Percentiles rank a stretch among this genome's conserved stretches.
These are phyloP conservation scores for Hyphantria cunea DNA, from an alignment of 1,140 invertebrate genomes.

Conservation along the genomic window DNA sequence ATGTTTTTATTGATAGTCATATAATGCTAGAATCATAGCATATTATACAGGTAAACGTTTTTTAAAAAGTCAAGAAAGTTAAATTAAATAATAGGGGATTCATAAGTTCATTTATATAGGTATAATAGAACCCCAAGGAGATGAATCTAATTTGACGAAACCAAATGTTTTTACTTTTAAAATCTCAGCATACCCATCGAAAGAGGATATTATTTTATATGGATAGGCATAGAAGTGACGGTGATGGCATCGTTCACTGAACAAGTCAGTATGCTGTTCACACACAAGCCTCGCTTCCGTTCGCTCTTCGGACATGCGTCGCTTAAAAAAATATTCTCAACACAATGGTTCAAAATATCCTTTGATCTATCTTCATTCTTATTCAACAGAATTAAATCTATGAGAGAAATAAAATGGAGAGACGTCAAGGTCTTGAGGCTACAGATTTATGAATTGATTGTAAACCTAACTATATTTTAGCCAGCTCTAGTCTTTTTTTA, in stretches of 20 bases:
- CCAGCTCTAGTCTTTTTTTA: too few relatives aligned
- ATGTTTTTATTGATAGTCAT: too few relatives aligned
- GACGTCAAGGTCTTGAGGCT: constrained; percentile 19
- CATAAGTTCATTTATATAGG: too few relatives aligned
- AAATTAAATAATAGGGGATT: too few relatives aligned
- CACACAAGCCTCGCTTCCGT: constrained; percentile 57
- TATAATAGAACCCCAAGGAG: too few relatives aligned
- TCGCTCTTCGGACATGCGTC: constrained; percentile 49
- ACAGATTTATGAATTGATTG: constrained; percentile 5
- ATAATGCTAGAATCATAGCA: too few relatives aligned
- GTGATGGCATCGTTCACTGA: constrained; percentile 25
- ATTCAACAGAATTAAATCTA: constrained; percentile 31
- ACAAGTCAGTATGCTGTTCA: constrained; percentile 58
- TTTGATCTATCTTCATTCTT: constrained; percentile 39
- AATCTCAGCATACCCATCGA: constrained; percentile 6
- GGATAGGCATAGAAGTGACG: neutral
- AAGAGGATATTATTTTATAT: constrained; percentile 21
- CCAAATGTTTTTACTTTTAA: neutral
- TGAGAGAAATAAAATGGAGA: constrained; percentile 21
- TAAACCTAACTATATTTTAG: too few relatives aligned
- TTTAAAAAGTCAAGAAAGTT: too few relatives aligned
- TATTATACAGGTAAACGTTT: too few relatives aligned
- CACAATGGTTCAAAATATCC: constrained; percentile 40
- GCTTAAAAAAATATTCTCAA: constrained; percentile 51
- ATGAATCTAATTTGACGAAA: too few relatives aligned